Percentiles rank a stretch among this genome's conserved stretches.
Conservation (phyloP, 2,888 invertebrate genomes). For the Drepana falcataria region DNA sequence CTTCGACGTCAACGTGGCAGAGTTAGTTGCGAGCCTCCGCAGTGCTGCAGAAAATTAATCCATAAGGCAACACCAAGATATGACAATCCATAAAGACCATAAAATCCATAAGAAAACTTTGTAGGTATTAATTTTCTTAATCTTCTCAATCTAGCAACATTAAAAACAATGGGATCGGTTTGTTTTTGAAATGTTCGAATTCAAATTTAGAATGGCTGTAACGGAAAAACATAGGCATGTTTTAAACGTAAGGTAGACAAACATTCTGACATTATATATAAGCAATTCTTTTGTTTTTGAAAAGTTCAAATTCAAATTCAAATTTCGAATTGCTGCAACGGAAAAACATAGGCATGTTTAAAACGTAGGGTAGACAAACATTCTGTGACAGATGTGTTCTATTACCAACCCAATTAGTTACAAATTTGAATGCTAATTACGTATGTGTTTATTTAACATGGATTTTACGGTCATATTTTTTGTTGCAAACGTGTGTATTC, state of each 20-base stretch:
- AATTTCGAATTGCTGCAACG: too few species aligned
- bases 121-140: slow-evolving; percentile 5
- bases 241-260: too few species aligned
- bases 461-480: background rate
- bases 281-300: too few species aligned
- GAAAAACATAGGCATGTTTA: too few species aligned
- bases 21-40: slow-evolving; percentile 37
- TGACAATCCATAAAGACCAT: background rate
- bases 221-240: too few species aligned
- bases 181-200: background rate
- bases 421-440: background rate
- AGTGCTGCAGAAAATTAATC: slow-evolving; percentile 16
- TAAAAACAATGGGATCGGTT: background rate
- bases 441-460: too few species aligned
- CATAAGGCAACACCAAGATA: slow-evolving; percentile 9
- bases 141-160: slow-evolving; percentile 3
- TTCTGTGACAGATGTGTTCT: too few species aligned
- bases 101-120: background rate
- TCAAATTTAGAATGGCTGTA: background rate
- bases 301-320: too few species aligned
- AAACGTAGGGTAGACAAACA: too few species aligned
- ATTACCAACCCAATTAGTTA: too few species aligned
- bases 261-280: too few species aligned
- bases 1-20: slow-evolving; percentile 34
- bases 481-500: slow-evolving; percentile 9